These are phyloP conservation scores for Anolis apletophallus DNA, from an alignment of 2,797 vertebrate genomes.

Conservation along the genomic window DNA sequence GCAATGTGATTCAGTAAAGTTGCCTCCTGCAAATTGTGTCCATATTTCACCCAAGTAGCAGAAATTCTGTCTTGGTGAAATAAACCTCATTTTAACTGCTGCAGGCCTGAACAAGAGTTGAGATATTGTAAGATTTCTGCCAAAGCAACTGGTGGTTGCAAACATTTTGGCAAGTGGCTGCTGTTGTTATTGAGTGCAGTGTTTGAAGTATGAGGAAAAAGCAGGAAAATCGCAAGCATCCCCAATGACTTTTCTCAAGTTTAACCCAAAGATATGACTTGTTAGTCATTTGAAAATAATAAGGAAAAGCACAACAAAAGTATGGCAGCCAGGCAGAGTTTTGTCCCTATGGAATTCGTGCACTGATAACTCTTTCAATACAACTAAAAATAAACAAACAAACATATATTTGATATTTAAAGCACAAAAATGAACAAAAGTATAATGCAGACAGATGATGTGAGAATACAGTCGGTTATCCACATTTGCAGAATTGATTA, in stretches of 20 bases:
- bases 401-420: not conserved
- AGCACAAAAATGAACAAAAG: too few species aligned
- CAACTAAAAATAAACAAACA: not conserved
- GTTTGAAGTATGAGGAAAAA: not conserved
- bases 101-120: conserved; percentile 37
- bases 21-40: conserved; percentile 65
- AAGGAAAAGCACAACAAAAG: not conserved
- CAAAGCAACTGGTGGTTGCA: conserved; percentile 33
- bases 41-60: conserved; percentile 61
- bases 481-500: too few species aligned
- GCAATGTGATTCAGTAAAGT: conserved; percentile 60
- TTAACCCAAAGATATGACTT: not conserved
- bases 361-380: not conserved
- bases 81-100: conserved; percentile 53
- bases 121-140: conserved; percentile 25
- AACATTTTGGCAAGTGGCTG: not conserved
- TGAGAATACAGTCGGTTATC: not conserved
- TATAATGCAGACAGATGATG: too few species aligned
- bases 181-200: not conserved
- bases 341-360: not conserved
- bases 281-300: not conserved
- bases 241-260: not conserved
- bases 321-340: too few species aligned
- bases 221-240: not conserved
- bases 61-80: conserved; percentile 45